Base-by-base conservation (phyloP, 1,140 invertebrate genomes). In the Platyura marginata region DNA sequence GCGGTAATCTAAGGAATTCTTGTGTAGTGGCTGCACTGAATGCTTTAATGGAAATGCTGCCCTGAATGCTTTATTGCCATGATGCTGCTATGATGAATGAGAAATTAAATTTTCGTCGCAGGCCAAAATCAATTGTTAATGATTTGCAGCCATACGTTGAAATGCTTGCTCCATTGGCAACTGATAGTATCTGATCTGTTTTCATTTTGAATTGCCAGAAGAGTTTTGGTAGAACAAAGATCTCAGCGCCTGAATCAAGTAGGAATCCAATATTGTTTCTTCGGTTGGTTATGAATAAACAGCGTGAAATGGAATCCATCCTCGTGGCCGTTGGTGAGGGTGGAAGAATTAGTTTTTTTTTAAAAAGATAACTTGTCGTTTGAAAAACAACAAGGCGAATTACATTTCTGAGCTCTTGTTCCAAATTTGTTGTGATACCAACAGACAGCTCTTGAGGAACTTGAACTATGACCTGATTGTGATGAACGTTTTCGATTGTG, bases 1-100 rank as follows among this genome's bases (percentile, higher is more conserved):
- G 3, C 64, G 46, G 44, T 68, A 72, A 44, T 71, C 67, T 63
- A 61, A 21, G 49, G 46, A 9, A 47, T 51, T 6, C 48, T 53
- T 5, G 34, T 13, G 9, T 51, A 53, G 33, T 44, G 42, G 32
- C 50, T 52, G 0, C n/a, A 2, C 43, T 43, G 9, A 34, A 25
- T 29, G 25, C 25, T 29, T 29, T 38, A 55, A 39, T 44, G 56
- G 56, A 46, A 55, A 52, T 13, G 51, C 53, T 19, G 54, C 54
- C 20, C 58, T 25, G 19, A 57, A 58, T 4, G 54, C 51, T 19
- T 45, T 49, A 19, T 48, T 49, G 11, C 56, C 47, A 41, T 57
- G n/a, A n/a, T n/a, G n/a, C 51, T 10, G 54, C 53, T 3, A 60
- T 35, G 15, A 54, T 41, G 44, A 58, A 60, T 23, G 40, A 42